These are phyloP conservation scores for Caenorhabditis japonica DNA, from an alignment of 2,888 invertebrate species.

Conservation along the genomic window DNA sequence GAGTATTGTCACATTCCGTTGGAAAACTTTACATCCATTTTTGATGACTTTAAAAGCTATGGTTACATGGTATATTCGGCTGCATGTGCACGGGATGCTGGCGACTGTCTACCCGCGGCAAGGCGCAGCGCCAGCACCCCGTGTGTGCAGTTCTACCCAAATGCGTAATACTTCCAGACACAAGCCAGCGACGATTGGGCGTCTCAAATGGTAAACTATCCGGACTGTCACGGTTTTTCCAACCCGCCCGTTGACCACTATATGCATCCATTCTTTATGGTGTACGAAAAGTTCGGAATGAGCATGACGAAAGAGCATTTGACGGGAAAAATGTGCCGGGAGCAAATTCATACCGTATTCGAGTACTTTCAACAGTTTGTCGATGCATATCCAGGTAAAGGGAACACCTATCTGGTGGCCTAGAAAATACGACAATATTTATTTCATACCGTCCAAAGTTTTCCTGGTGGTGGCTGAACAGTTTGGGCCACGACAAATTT, in stretches of 20 bases:
- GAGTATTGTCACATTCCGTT: slow-evolving; percentile 25
- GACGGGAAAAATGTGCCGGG: slow-evolving; percentile 25
- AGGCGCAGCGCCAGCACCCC: too few relatives aligned
- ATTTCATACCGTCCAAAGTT: slow-evolving; percentile 56
- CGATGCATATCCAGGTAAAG: slow-evolving; percentile 46
- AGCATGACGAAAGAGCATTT: slow-evolving; percentile 10
- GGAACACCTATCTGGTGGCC: too few relatives aligned
- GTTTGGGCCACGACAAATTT: slow-evolving; percentile 53
- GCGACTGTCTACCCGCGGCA: too few relatives aligned
- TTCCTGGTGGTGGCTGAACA: slow-evolving; percentile 57
- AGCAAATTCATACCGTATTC: slow-evolving; percentile 36
- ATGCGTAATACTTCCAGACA: slow-evolving; percentile 22
- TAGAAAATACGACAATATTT: too few relatives aligned
- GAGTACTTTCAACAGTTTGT: slow-evolving; percentile 59
- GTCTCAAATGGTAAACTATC: slow-evolving; percentile 58
- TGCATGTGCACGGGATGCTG: too few relatives aligned
- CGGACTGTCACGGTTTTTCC: slow-evolving; percentile 57
- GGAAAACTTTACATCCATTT: slow-evolving; percentile 42
- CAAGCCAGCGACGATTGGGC: slow-evolving; percentile 62
- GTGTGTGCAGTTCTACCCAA: background rate
- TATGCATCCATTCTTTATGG: slow-evolving; percentile 46
- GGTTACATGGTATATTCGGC: slow-evolving; percentile 37
- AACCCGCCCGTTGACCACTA: slow-evolving; percentile 59
- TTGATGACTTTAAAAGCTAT: slow-evolving; percentile 26
- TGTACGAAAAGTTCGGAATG: background rate